These are phyloP conservation scores for Cosmia trapezina DNA, from an alignment of 2,888 invertebrate species.

Conservation along the genomic window DNA sequence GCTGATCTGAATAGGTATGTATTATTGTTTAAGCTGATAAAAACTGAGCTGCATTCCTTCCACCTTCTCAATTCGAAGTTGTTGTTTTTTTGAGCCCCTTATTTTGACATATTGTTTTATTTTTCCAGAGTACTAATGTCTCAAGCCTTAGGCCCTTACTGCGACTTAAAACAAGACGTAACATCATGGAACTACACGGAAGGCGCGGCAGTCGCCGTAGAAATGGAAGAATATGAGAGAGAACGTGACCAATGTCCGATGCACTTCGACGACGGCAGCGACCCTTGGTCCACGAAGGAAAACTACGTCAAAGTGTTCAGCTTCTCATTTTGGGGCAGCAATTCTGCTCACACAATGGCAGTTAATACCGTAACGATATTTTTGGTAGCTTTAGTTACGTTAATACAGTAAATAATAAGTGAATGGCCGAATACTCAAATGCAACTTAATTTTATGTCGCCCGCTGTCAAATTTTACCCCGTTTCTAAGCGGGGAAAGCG, in stretches of 20 bases:
- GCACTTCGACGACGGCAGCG: conserved; percentile 98
- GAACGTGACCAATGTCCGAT: conserved; percentile 99
- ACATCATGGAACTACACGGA: conserved; percentile 96
- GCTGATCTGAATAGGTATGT: conserved; percentile 95
- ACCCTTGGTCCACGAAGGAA: conserved; percentile 95
- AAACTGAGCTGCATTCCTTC: too few species aligned
- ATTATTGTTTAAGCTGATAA: too few species aligned
- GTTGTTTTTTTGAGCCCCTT: too few species aligned
- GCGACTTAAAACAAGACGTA: conserved; percentile 97
- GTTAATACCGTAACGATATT: conserved; percentile 69
- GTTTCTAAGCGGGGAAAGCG: not conserved
- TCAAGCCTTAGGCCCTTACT: conserved; percentile 97
- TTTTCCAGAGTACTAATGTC: conserved; percentile 91
- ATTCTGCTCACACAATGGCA: conserved; percentile 67
- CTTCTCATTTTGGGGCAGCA: conserved; percentile 83
- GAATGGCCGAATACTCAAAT: conserved; percentile 11
- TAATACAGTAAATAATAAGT: conserved; percentile 67
- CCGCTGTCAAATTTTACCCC: not conserved
- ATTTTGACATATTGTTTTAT: conserved; percentile 3
- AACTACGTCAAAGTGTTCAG: conserved; percentile 93
- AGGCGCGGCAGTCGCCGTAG: conserved; percentile 97
- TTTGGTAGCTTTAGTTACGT: conserved; percentile 65
- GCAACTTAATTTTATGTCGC: not conserved
- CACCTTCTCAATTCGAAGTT: too few species aligned
- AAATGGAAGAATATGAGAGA: conserved; percentile 97